These are phyloP conservation scores for Tetheella fluctuosa DNA, from an alignment of 2,888 invertebrate species.

Conservation along the genomic window DNA sequence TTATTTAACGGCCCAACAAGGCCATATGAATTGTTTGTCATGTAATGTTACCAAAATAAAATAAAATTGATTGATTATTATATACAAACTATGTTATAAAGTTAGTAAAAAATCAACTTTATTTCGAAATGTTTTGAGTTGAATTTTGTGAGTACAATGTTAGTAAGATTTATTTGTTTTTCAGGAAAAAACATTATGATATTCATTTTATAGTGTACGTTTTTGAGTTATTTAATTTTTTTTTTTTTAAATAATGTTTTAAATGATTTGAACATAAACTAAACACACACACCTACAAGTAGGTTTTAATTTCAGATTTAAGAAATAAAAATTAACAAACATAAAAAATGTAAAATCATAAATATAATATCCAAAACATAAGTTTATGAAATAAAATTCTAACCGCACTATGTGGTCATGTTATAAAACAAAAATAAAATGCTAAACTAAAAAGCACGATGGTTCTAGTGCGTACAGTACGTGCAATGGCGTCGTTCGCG, in stretches of 20 bases:
- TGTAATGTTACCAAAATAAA: background rate
- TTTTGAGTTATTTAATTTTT: no score
- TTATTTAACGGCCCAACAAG: background rate
- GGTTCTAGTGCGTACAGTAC: slow-evolving; percentile 66
- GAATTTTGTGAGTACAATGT: background rate
- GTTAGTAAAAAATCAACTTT: background rate
- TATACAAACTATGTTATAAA: background rate
- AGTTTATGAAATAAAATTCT: background rate
- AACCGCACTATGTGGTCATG: background rate
- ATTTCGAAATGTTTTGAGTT: background rate
- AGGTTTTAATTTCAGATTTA: no score
- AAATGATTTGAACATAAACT: no score
- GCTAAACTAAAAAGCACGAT: slow-evolving; percentile 39
- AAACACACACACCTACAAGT: no score
- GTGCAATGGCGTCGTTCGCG: slow-evolving; percentile 87
- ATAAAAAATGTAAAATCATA: background rate
- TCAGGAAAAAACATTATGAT: no score
- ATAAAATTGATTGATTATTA: background rate
- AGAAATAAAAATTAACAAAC: background rate
- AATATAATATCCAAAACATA: no score
- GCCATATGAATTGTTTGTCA: background rate
- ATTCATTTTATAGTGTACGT: no score
- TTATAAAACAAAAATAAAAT: no score
- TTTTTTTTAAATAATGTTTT: no score
- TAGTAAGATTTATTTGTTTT: background rate